A percentile compares a stretch with the other conserved stretches of the same genome.
Conservation (phyloP, 1,140 invertebrate genomes). For the Tetramorium parvispinum region DNA sequence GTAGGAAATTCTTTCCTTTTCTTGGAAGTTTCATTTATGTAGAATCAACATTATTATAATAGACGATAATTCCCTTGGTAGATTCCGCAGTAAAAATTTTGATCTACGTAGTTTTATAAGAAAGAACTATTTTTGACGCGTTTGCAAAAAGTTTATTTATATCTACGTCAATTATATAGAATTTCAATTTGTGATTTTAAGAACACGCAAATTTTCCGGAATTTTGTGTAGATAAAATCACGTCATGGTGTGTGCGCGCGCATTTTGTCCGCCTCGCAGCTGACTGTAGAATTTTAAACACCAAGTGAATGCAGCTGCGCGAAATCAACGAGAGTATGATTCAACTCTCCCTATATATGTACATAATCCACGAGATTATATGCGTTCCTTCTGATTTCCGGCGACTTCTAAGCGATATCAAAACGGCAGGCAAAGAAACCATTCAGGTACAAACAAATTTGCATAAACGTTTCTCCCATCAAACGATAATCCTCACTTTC, state of each 20-base stretch:
- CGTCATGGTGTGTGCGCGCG: background rate
- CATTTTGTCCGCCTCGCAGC: background rate
- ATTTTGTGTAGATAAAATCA: background rate
- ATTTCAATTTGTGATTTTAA: background rate
- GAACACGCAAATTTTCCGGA: background rate
- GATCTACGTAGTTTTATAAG: background rate
- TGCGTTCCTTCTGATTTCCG: background rate
- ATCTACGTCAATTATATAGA: background rate
- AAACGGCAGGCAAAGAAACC: background rate
- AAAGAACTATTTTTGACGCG: background rate
- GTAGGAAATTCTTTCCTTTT: background rate
- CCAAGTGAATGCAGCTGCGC: constrained; percentile 13
- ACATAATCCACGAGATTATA: constrained; percentile 8
- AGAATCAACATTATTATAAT: background rate
- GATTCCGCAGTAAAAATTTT: constrained; percentile 6
- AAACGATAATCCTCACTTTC: constrained; percentile 9
- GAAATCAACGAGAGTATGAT: constrained; percentile 6
- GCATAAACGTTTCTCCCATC: constrained; percentile 31
- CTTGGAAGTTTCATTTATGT: background rate
- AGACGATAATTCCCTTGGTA: background rate
- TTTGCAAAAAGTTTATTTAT: background rate
- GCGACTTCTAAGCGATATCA: background rate
- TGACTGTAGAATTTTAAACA: constrained; percentile 2
- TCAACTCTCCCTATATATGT: background rate
- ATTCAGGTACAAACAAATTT: constrained; percentile 59